Evolutionary conservation across 2,888 invertebrate genomes (phyloP).

Genomic region (Abrostola tripartita): DNA sequence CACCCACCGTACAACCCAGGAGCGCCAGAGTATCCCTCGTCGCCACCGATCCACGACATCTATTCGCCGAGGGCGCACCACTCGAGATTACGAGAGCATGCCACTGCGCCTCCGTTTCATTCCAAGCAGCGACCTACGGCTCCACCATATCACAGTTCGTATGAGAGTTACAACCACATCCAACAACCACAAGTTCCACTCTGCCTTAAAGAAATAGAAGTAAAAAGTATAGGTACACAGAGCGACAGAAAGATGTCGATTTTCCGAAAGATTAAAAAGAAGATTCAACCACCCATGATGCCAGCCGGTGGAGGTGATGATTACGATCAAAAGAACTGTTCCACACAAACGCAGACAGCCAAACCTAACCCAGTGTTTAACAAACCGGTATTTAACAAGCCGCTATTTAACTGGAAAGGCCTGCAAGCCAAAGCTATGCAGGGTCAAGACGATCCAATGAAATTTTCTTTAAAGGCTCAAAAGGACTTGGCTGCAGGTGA

Average conservation of each 20-base stretch:
- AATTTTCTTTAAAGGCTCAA: conserved; percentile 69
- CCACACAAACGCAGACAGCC: conserved; percentile 58
- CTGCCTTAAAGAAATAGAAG: conserved; percentile 82
- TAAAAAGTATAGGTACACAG: conserved; percentile 80
- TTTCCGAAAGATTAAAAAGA: conserved; percentile 73
- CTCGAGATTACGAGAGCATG: conserved; percentile 26
- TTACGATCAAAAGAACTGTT: conserved; percentile 53
- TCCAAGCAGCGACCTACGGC: conserved; percentile 51
- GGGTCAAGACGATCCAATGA: conserved; percentile 57
- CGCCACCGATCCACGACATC: conserved; percentile 30
- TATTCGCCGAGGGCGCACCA: conserved; percentile 27
- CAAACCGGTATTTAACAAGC: conserved; percentile 43
- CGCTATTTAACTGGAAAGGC: conserved; percentile 70
- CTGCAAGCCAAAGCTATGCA: conserved; percentile 63
- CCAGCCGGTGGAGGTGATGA: conserved; percentile 39
- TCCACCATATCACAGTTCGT: conserved; percentile 56
- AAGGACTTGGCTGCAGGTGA: conserved; percentile 73
- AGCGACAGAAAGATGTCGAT: conserved; percentile 77
- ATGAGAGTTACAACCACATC: conserved; percentile 57
- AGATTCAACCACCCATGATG: conserved; percentile 57
- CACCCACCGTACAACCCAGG: conserved; percentile 52
- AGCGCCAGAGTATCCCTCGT: conserved; percentile 34
- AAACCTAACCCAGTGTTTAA: neutral
- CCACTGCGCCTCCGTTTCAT: conserved; percentile 33
- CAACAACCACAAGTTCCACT: conserved; percentile 69